These are phyloP conservation scores for Antitype chi DNA, from an alignment of 2,888 invertebrate genomes.

Conservation along the genomic window DNA sequence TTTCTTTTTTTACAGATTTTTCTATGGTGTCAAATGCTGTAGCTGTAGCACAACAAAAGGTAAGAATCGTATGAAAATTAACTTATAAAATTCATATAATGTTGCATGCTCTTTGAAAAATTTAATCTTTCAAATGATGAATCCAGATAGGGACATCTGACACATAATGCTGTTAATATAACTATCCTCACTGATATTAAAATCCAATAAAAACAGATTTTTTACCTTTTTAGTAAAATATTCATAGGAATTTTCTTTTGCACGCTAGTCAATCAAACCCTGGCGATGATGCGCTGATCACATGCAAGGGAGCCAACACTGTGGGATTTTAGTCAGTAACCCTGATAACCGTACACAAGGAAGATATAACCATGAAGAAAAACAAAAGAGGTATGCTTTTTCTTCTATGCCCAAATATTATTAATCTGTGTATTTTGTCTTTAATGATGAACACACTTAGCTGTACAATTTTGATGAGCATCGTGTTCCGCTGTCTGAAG, in stretches of 20 bases:
- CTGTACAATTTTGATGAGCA: constrained; percentile 47
- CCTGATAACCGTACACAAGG: background rate
- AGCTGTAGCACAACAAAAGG: constrained; percentile 1
- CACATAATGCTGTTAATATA: constrained; percentile 83
- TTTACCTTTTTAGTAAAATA: background rate
- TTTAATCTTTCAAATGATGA: constrained; percentile 75
- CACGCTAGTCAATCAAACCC: background rate
- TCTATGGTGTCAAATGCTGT: background rate
- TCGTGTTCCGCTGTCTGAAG: constrained; percentile 54
- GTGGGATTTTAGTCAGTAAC: background rate
- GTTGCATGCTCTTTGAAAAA: background rate
- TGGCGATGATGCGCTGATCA: background rate
- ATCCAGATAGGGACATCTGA: constrained; percentile 87
- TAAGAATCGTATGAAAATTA: constrained; percentile 10
- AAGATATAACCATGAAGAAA: background rate
- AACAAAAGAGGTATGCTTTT: background rate
- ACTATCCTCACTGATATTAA: constrained; percentile 75
- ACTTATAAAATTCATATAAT: background rate
- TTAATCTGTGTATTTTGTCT: background rate
- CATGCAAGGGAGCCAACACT: background rate
- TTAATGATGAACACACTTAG: constrained; percentile 39
- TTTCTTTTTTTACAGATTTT: constrained; percentile 16
- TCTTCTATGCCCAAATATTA: background rate
- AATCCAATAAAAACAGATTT: background rate
- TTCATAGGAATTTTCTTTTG: background rate